Conservation (phyloP, 2,113 vertebrate species). For the Lipotes vexillifer region DNA sequence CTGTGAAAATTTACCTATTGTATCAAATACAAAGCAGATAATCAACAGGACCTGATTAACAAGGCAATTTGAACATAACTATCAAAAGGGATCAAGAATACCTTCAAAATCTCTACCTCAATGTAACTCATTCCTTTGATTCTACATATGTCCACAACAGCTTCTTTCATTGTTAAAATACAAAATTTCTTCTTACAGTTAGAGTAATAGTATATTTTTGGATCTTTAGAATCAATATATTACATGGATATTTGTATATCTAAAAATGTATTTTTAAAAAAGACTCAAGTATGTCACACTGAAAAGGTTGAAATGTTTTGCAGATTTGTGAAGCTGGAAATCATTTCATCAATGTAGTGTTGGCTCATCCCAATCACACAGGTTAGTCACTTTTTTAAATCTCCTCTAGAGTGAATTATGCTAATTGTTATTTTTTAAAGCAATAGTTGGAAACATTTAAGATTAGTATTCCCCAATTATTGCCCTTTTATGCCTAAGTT, state of each 20-base stretch:
- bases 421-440: not conserved
- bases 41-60: not conserved
- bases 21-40: not conserved
- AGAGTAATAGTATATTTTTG: not conserved
- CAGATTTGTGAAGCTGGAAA: constrained; percentile 88
- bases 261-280: not conserved
- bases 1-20: not conserved
- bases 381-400: constrained; percentile 74
- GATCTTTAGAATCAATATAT: not conserved
- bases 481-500: not conserved
- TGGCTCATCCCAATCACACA: constrained; percentile 80
- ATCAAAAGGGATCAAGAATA: not conserved
- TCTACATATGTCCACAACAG: not conserved
- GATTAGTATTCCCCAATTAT: not conserved
- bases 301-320: constrained; percentile 66
- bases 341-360: constrained; percentile 83
- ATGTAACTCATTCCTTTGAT: not conserved
- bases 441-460: not conserved
- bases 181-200: not conserved
- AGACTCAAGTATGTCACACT: not conserved
- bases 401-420: constrained; percentile 3
- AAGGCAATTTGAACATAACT: not conserved
- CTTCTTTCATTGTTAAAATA: not conserved
- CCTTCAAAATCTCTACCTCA: not conserved
- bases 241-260: not conserved